Conservation (phyloP, 2,888 invertebrate genomes). For the Dynastes tityus region DNA sequence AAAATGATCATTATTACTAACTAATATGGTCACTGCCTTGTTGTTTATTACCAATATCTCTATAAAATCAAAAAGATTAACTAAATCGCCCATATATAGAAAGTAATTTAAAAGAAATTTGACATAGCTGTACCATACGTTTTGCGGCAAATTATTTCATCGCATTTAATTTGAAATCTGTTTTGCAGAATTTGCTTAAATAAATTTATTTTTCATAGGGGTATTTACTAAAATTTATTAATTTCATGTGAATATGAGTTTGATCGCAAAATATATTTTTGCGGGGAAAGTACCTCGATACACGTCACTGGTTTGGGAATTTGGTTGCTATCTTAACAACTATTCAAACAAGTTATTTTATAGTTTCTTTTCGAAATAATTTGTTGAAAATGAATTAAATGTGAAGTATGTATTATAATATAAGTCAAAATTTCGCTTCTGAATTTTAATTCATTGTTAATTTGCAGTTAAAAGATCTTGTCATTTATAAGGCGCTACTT, state of each 20-base stretch:
- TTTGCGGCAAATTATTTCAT: slow-evolving; percentile 15
- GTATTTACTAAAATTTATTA: neutral
- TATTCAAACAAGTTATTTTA: slow-evolving; percentile 22
- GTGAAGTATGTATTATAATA: neutral
- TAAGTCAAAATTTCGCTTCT: neutral
- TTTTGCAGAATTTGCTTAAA: neutral
- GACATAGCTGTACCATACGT: slow-evolving; percentile 30
- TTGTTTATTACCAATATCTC: no score
- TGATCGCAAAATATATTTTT: neutral
- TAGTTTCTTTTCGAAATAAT: slow-evolving; percentile 15
- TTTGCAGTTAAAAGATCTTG: slow-evolving; percentile 15
- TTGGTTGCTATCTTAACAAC: slow-evolving; percentile 37
- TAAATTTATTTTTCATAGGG: neutral
- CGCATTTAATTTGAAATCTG: slow-evolving; percentile 6
- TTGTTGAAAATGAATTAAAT: neutral
- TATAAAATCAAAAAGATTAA: neutral
- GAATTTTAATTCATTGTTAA: neutral
- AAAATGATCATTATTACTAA: no score
- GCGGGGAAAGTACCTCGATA: slow-evolving; percentile 12
- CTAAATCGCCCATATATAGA: neutral
- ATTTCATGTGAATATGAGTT: neutral
- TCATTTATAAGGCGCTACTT: slow-evolving; percentile 23
- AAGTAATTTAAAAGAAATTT: slow-evolving; percentile 12
- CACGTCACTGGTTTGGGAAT: slow-evolving; percentile 40
- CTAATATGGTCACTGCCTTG: no score